These are phyloP conservation scores for Ciconia boyciana DNA, from an alignment of 2,113 vertebrate species.

Conservation along the genomic window DNA sequence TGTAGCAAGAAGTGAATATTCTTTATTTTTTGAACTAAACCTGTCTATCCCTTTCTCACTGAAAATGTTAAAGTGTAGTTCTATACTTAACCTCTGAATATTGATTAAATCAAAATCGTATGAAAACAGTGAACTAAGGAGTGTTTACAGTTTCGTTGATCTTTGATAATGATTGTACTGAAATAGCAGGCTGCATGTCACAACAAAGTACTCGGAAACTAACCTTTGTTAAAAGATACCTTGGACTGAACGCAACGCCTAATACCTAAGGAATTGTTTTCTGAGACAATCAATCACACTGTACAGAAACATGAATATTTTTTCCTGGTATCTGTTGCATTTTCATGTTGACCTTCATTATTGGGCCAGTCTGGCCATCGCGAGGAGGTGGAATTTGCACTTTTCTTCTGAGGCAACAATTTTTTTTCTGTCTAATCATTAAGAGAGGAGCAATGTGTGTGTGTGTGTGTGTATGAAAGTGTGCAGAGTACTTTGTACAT, in stretches of 20 bases:
- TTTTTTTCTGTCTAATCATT: neutral
- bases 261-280: neutral
- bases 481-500: neutral
- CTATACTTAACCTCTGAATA: neutral
- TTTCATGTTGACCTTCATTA: neutral
- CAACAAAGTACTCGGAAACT: neutral
- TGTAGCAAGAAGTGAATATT: neutral
- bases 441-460: neutral
- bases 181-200: neutral
- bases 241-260: neutral
- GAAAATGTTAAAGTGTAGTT: neutral
- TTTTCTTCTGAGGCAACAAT: neutral
- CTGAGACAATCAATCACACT: accelerated
- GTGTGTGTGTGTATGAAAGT: neutral
- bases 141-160: neutral
- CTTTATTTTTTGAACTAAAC: neutral
- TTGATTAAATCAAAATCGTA: neutral
- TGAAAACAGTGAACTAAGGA: neutral
- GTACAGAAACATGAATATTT: neutral
- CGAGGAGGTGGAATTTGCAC: neutral
- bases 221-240: neutral
- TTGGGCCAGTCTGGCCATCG: neutral
- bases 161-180: neutral
- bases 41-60: neutral
- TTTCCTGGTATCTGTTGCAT: neutral